These are phyloP conservation scores for Eilema caniola DNA, from an alignment of 2,888 invertebrate species.

Conservation along the genomic window DNA sequence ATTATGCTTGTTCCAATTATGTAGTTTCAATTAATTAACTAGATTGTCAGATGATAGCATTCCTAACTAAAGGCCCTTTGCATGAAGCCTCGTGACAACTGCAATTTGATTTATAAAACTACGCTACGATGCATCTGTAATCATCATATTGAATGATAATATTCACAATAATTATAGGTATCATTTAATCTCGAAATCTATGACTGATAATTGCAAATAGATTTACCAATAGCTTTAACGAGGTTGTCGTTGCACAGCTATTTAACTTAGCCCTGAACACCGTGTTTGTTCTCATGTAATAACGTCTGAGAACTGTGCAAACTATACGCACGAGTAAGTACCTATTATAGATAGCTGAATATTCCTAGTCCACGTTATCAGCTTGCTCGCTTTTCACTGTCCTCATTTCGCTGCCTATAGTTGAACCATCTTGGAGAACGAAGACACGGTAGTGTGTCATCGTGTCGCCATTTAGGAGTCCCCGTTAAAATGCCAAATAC, in stretches of 20 bases:
- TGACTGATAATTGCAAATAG: conserved; percentile 57
- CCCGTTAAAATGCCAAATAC: conserved; percentile 30
- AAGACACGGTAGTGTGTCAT: conserved; percentile 28
- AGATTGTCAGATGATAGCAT: conserved; percentile 39
- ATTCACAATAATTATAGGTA: conserved; percentile 51
- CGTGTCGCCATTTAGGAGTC: conserved; percentile 22
- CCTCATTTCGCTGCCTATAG: conserved; percentile 66
- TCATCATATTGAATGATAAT: too few relatives aligned
- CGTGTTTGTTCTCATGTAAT: conserved; percentile 59
- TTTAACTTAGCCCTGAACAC: conserved; percentile 48
- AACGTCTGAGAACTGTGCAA: conserved; percentile 62
- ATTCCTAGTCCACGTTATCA: conserved; percentile 77
- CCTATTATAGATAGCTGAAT: conserved; percentile 65
- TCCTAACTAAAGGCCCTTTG: conserved; percentile 44
- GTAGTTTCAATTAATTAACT: conserved; percentile 47
- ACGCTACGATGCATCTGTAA: conserved; percentile 48
- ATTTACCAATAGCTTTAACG: conserved; percentile 55
- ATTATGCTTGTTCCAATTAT: conserved; percentile 43
- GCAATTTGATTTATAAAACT: conserved; percentile 57
- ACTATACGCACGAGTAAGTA: conserved; percentile 51
- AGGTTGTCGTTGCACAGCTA: conserved; percentile 51
- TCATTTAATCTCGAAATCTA: conserved; percentile 59
- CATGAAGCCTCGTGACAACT: conserved; percentile 52
- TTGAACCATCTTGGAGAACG: conserved; percentile 54
- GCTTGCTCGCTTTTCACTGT: conserved; percentile 76